Evolutionary conservation across 2,797 vertebrate species (phyloP).

Genomic region (Microctenopoma steveboyesi): DNA sequence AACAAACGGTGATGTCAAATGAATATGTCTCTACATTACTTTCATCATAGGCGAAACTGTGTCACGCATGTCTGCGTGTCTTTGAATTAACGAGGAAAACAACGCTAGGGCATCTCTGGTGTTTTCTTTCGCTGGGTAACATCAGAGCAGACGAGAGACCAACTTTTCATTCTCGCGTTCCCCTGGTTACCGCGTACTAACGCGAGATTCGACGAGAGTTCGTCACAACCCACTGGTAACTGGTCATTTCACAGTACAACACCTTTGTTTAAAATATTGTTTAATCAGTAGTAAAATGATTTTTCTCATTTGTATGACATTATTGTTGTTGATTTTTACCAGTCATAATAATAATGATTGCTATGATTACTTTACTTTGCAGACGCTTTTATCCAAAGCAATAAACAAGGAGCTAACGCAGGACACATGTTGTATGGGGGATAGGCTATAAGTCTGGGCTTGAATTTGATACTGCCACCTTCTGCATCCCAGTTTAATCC

Average conservation of each 20-base stretch:
- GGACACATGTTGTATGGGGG: too few species aligned
- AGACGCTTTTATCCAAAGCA: too few species aligned
- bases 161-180: slow-evolving; percentile 77
- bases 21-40: slow-evolving; percentile 5
- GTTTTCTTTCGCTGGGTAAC: slow-evolving; percentile 35
- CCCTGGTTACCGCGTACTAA: slow-evolving; percentile 76
- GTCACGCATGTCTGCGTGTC: not conserved
- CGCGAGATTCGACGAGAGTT: slow-evolving; percentile 75
- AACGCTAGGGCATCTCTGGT: not conserved
- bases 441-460: too few species aligned
- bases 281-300: not conserved
- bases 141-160: slow-evolving; percentile 7
- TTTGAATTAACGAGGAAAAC: not conserved
- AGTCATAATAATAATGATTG: not conserved
- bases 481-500: too few species aligned
- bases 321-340: not conserved
- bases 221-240: not conserved
- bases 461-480: too few species aligned
- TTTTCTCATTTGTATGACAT: not conserved
- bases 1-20: not conserved
- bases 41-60: not conserved
- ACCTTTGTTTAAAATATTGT: not conserved
- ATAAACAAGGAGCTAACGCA: too few species aligned
- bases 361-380: too few species aligned
- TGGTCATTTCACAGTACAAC: not conserved